Percentiles rank a stretch among this genome's conserved stretches.
Evolutionary conservation across 2,888 invertebrate genomes (phyloP).

Genomic region (Temnothorax unifasciatus): DNA sequence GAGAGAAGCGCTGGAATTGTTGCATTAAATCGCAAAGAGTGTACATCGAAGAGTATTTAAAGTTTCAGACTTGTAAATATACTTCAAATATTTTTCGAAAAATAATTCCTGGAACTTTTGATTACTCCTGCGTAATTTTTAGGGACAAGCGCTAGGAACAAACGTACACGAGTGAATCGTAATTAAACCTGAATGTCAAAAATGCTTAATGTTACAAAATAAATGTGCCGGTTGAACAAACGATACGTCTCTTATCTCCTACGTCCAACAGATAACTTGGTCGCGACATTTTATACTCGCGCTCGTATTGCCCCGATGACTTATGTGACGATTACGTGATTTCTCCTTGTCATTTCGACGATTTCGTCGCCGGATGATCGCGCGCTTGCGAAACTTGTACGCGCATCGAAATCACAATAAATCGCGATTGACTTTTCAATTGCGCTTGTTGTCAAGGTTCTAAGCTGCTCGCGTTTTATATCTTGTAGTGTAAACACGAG

Average conservation of each 20-base stretch:
- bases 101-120: too few relatives aligned
- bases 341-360: not conserved
- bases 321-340: not conserved
- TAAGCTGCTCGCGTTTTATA: not conserved
- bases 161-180: not conserved
- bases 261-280: conserved; percentile 41
- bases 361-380: not conserved
- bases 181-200: conserved; percentile 1
- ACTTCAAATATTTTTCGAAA: too few relatives aligned
- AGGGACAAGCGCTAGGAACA: not conserved
- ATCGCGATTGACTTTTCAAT: conserved; percentile 8
- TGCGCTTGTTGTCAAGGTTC: not conserved
- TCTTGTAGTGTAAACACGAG: not conserved
- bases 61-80: too few relatives aligned
- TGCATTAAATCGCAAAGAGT: too few relatives aligned
- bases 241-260: conserved; percentile 59
- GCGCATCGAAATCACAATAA: conserved; percentile 4
- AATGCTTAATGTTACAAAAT: not conserved
- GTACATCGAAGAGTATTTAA: too few relatives aligned
- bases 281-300: conserved; percentile 17
- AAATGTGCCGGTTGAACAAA: conserved; percentile 59
- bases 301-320: not conserved
- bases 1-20: too few relatives aligned
- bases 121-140: too few relatives aligned
- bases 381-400: not conserved